Evolutionary conservation across 2,797 vertebrate genomes (phyloP), one percentile per base, ranked within the genome.

Genomic region (Diceros bicornis): DNA sequence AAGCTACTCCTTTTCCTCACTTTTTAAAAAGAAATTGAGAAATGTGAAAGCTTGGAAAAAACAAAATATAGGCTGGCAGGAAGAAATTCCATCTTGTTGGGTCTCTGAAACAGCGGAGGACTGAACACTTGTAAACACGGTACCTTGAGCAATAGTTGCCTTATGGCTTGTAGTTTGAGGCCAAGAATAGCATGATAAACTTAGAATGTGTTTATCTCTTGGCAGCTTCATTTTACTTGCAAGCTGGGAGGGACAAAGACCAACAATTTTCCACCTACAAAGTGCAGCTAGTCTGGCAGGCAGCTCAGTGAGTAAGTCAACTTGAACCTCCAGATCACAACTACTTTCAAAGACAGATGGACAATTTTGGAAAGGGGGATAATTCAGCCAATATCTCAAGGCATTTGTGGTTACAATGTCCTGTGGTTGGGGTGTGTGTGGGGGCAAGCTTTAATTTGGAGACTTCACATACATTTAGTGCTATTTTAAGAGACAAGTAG

Each of bases 121-220:
- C 97, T 97, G 97, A 97, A 98, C 97, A 98, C 97, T 98, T 97
- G 95, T 98, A 98, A 98, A 98, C 97, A 98, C 85, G 69, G 94
- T 98, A 98, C 98, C 98, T 98, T 98, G 97, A 98, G 98, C 97
- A 98, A 98, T 98, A 97, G 97, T 97, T 97, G 98, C 98, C 98
- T 98, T 98, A 97, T 98, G 98, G 97, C 97, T 97, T 95, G 44
- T 94, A 98, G 97, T 98, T 98, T 98, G 97, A 98, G 98, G 97
- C 98, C 98, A 98, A 98, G 98, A 98, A 98, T 98, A 98, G 97
- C 97, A 98, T 59, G 97, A 98, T 97, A 97, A 98, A 98, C 98
- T 98, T 98, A 98, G 98, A 98, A 98, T 95, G 97, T 97, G 97
- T 98, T 98, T 98, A 98, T 98, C 97, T 98, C 97, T 98, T 98